A percentile compares a stretch with the other conserved stretches of the same genome.
These are phyloP conservation scores for Drosophila putrida DNA, from an alignment of 2,888 invertebrate species.

Conservation along the genomic window DNA sequence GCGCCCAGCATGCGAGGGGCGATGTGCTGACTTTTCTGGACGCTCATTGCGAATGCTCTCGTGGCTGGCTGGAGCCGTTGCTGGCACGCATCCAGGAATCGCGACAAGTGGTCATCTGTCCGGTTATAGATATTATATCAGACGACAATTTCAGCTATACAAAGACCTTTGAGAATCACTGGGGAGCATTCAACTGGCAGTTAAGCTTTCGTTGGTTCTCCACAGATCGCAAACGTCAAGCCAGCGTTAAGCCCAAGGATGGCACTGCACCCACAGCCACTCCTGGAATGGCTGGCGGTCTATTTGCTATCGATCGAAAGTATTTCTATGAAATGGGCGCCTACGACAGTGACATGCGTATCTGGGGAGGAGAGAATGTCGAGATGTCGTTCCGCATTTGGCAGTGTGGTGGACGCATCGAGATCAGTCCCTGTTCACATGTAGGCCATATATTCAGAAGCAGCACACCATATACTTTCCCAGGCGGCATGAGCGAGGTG, in stretches of 20 bases:
- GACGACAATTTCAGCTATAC: slow-evolving; percentile 98
- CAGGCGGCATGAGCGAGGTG: slow-evolving; percentile 93
- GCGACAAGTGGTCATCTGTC: slow-evolving; percentile 85
- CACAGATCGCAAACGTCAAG: slow-evolving; percentile 65
- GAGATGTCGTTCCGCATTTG: slow-evolving; percentile 98
- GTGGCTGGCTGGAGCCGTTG: slow-evolving; percentile 92
- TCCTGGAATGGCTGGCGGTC: slow-evolving; percentile 97
- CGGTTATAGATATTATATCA: slow-evolving; percentile 97
- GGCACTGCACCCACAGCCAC: slow-evolving; percentile 91
- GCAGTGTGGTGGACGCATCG: slow-evolving; percentile 96
- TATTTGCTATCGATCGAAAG: slow-evolving; percentile 92
- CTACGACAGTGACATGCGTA: slow-evolving; percentile 96
- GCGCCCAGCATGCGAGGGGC: slow-evolving; percentile 90
- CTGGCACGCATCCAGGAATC: slow-evolving; percentile 86
- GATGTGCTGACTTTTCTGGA: slow-evolving; percentile 96
- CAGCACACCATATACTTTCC: slow-evolving; percentile 97
- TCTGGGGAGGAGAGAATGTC: slow-evolving; percentile 99
- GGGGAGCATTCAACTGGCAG: slow-evolving; percentile 99
- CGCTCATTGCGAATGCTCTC: slow-evolving; percentile 97
- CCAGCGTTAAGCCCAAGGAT: slow-evolving; percentile 78
- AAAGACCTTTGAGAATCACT: slow-evolving; percentile 95
- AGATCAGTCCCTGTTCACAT: slow-evolving; percentile 96
- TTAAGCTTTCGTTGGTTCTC: slow-evolving; percentile 90
- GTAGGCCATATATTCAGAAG: slow-evolving; percentile 97
- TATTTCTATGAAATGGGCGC: slow-evolving; percentile 95